Conservation (phyloP, 1,140 invertebrate genomes). For the Rhizoglyphus robini region DNA sequence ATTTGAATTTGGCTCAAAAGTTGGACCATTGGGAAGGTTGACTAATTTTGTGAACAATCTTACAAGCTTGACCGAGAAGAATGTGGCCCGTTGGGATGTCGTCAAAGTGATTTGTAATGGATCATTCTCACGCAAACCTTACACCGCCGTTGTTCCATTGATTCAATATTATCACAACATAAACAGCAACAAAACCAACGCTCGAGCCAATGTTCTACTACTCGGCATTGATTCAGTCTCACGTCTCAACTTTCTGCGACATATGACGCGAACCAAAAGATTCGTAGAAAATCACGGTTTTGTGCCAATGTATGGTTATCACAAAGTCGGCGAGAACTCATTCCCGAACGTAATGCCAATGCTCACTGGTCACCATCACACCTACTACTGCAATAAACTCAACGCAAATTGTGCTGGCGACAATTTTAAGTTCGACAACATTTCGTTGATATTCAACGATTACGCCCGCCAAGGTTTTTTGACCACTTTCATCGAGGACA, state of each 20-base stretch:
- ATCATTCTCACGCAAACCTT: not conserved
- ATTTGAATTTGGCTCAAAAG: not conserved
- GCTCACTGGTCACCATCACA: slow-evolving; percentile 28
- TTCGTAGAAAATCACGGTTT: not conserved
- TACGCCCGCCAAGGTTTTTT: not conserved
- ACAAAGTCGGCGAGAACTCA: slow-evolving; percentile 38
- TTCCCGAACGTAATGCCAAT: slow-evolving; percentile 36
- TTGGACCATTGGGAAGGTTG: not conserved
- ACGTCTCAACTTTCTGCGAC: slow-evolving; percentile 1
- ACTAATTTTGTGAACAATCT: not conserved
- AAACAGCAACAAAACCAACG: not conserved
- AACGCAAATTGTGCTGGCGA: too few species aligned
- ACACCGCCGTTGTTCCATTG: not conserved
- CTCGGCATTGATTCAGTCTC: slow-evolving; percentile 3
- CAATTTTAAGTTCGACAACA: not conserved
- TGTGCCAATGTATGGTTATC: slow-evolving; percentile 30
- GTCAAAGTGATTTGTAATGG: not conserved
- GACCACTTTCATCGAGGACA: slow-evolving; percentile 2
- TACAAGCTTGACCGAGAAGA: not conserved
- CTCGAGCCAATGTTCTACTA: not conserved
- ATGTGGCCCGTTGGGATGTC: not conserved
- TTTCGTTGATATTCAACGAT: not conserved
- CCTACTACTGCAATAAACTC: not conserved
- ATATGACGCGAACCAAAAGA: not conserved
- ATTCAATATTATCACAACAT: not conserved